Evolutionary conservation across 1,140 invertebrate species (phyloP).

Genomic region (Lordiphosa mommai): DNA sequence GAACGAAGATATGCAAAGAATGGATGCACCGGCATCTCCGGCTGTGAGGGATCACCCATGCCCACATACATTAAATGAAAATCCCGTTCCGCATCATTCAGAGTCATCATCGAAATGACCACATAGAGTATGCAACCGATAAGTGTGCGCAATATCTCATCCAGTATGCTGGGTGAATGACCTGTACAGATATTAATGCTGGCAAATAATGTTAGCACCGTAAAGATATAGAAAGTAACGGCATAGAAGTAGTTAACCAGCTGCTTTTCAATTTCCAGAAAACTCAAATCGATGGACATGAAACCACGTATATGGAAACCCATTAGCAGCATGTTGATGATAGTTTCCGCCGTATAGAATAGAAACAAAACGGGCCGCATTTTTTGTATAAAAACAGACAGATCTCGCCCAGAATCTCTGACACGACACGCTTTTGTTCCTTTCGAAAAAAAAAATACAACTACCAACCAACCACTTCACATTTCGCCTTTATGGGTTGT

Average conservation of each 20-base stretch:
- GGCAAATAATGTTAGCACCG: conserved; percentile 24
- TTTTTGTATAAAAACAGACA: conserved; percentile 20
- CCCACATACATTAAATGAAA: conserved; percentile 15
- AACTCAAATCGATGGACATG: conserved; percentile 4
- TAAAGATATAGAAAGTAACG: conserved; percentile 13
- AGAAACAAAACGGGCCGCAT: conserved; percentile 28
- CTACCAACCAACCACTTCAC: conserved; percentile 44
- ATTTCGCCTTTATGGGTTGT: conserved; percentile 34
- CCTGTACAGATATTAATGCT: conserved; percentile 45
- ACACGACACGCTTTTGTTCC: conserved; percentile 62
- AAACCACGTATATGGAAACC: conserved; percentile 10
- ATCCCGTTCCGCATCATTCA: conserved; percentile 25
- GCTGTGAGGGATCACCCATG: not conserved
- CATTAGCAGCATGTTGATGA: conserved; percentile 29
- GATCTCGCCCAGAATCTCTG: conserved; percentile 17
- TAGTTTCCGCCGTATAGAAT: conserved; percentile 31
- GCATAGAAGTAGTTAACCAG: conserved; percentile 4
- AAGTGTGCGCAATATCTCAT: conserved; percentile 22
- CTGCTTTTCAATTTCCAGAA: not conserved
- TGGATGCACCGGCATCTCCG: conserved; percentile 26
- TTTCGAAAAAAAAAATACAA: conserved; percentile 49
- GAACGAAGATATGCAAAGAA: conserved; percentile 17
- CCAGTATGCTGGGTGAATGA: not conserved
- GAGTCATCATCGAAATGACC: conserved; percentile 21
- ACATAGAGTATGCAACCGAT: conserved; percentile 17